Conservation (phyloP, 2,888 invertebrate species). For the Folsomia manolachei region DNA sequence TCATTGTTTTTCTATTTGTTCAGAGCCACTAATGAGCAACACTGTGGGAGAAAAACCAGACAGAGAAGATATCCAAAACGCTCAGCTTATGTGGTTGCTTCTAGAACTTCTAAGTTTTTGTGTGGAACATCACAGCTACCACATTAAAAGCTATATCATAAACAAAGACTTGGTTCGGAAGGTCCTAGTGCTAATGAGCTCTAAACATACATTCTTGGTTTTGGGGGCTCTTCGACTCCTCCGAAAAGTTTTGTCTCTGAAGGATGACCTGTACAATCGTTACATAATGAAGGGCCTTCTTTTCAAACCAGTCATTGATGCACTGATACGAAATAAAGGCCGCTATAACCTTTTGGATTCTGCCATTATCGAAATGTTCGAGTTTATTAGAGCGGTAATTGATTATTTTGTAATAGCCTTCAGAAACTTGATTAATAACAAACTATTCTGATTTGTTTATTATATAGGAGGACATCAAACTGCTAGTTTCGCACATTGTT, state of each 20-base stretch:
- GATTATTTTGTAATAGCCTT: not conserved
- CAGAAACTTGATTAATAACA: not conserved
- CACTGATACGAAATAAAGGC: constrained; percentile 93
- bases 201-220: constrained; percentile 94
- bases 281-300: constrained; percentile 92
- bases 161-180: constrained; percentile 93
- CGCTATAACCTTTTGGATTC: constrained; percentile 98
- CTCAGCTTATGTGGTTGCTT: constrained; percentile 90
- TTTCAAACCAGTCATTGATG: constrained; percentile 93
- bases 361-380: constrained; percentile 98
- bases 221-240: constrained; percentile 90
- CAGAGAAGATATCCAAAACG: constrained; percentile 94
- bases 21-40: constrained; percentile 88
- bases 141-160: constrained; percentile 96
- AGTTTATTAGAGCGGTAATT: constrained; percentile 83
- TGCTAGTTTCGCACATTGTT: constrained; percentile 86
- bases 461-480: constrained; percentile 77
- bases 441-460: constrained; percentile 24
- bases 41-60: constrained; percentile 85
- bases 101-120: constrained; percentile 95
- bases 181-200: constrained; percentile 93
- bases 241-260: constrained; percentile 92
- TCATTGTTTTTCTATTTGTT: constrained; percentile 8
- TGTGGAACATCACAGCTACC: constrained; percentile 98
- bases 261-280: constrained; percentile 97